phyloP scores from a whole-genome alignment of 2,113 vertebrate genomes.

The Oxygymnocypris stewartii region DNA sequence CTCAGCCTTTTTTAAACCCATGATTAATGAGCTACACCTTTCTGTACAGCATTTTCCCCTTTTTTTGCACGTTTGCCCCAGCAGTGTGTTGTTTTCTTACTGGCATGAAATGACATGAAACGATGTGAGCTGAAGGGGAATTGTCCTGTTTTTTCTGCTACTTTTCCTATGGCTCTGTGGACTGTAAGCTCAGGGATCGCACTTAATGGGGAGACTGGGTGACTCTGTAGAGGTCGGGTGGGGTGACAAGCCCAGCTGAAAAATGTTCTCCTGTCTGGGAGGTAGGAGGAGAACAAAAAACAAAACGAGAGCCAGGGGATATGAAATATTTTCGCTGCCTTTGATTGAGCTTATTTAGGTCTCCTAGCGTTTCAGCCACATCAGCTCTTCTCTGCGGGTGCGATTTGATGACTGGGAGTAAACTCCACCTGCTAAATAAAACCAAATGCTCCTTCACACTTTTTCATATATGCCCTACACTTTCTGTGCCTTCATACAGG shows the following conservation, averaged over 20 bases:
- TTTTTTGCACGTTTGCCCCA: conserved; percentile 34
- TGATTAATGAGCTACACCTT: conserved; percentile 48
- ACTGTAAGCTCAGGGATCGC: background rate
- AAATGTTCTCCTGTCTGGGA: conserved; percentile 57
- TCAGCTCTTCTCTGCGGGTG: conserved; percentile 67
- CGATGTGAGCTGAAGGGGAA: background rate
- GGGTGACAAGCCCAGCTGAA: conserved; percentile 55
- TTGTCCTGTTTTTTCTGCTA: conserved; percentile 23
- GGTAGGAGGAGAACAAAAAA: conserved; percentile 23
- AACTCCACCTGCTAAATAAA: conserved; percentile 77
- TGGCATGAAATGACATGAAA: conserved; percentile 22
- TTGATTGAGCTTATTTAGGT: conserved; percentile 78
- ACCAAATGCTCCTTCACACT: conserved; percentile 33
- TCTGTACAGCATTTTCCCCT: conserved; percentile 11
- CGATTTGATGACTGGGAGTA: conserved; percentile 74
- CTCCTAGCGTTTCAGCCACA: conserved; percentile 63
- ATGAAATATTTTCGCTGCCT: conserved; percentile 73
- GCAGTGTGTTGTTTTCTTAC: conserved; percentile 9
- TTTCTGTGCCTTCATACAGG: conserved; percentile 5
- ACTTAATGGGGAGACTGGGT: conserved; percentile 33
- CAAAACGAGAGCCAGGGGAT: conserved; percentile 52
- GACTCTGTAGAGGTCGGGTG: conserved; percentile 30
- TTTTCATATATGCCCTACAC: conserved; percentile 17
- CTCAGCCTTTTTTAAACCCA: conserved; percentile 17
- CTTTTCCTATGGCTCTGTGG: background rate